Conservation (phyloP, 2,888 invertebrate genomes). For the Tineola bisselliella region DNA sequence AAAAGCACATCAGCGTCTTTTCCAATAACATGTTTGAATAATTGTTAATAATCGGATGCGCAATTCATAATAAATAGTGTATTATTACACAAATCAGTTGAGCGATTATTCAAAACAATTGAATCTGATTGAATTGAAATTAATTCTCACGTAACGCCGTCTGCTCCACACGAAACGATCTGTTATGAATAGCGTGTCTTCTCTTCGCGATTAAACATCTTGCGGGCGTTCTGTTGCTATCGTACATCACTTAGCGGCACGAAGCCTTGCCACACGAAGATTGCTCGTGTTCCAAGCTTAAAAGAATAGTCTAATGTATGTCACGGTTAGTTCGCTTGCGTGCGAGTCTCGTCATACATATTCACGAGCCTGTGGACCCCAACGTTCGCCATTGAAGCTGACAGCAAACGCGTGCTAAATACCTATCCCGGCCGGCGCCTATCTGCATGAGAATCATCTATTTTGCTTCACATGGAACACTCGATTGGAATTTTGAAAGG, state of each 20-base stretch:
- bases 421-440: background rate
- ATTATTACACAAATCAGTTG: background rate
- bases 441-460: conserved; percentile 46
- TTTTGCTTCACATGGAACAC: background rate
- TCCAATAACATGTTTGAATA: background rate
- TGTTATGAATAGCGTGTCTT: conserved; percentile 9
- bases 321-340: conserved; percentile 49
- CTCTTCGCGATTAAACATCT: background rate
- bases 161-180: background rate
- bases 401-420: conserved; percentile 54
- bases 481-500: background rate
- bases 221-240: conserved; percentile 11
- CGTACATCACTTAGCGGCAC: conserved; percentile 9
- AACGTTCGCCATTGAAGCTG: conserved; percentile 42
- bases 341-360: conserved; percentile 52
- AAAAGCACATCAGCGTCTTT: background rate
- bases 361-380: conserved; percentile 39
- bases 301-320: conserved; percentile 31
- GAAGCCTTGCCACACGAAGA: conserved; percentile 9
- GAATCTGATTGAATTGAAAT: no score
- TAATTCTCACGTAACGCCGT: conserved; percentile 7
- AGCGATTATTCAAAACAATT: background rate
- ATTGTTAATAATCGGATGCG: background rate
- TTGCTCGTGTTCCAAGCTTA: conserved; percentile 5
- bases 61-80: background rate